Base-by-base conservation (phyloP, 1,140 invertebrate species). In the Eriosoma lanigerum region DNA sequence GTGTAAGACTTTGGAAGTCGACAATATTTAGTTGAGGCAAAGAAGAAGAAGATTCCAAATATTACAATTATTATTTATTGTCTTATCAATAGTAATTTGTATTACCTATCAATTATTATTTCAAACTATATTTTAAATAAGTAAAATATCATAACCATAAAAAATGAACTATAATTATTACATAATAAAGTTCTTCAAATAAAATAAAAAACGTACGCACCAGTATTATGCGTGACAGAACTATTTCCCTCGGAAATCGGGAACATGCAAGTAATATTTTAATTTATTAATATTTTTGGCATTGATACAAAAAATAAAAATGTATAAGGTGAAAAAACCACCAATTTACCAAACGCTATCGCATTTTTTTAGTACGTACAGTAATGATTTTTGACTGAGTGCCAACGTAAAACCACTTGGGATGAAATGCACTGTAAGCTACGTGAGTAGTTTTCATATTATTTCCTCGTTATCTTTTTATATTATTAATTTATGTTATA, bases 381-480 rank as follows among this genome's bases (percentile, higher is more conserved):
- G 17, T 66, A 66, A 66, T 46, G 64, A 66, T 32, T 66, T 66
- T 66, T 66, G 64, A 66, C 64, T 44, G 15, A 46, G 38, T 66
- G 64, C 64, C 64, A 66, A 21, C 64, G n/a, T 13, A 5, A 66
- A 66, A 66, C 64, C 64, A 66, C 64, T 44, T n/a, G n/a, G 64
- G 32, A 66, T 12, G 38, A 38, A 46, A 24, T 66, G n/a, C 44
- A 66, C 38, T 32, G n/a, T 24, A 21, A 19, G 10, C n/a, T 44
- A 66, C 64, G n/a, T 66, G 32, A 44, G 38, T 66, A 46, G 32
- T 66, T 66, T 66, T 46, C n/a, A 66, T 66, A 66, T 66, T 66
- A 66, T 66, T 66, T 32, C n/a, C 32, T 46, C 38, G 64, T 66
- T 44, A 46, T 66, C 10, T 66, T 46, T 24, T 10, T 44, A n/a